These are phyloP conservation scores for Scartelaos histophorus DNA, from an alignment of 2,113 vertebrate species.

Conservation along the genomic window DNA sequence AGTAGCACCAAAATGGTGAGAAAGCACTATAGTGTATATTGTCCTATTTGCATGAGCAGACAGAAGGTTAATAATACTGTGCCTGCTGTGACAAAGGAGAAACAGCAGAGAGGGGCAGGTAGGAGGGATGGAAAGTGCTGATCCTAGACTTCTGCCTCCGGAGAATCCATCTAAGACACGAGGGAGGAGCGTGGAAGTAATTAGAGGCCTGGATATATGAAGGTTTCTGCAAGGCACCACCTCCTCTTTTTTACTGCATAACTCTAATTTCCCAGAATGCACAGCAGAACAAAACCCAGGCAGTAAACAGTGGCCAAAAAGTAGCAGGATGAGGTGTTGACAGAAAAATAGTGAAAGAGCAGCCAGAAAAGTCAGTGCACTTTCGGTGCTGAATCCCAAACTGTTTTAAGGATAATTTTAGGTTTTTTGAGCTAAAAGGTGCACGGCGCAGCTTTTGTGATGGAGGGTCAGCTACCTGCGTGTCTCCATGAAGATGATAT, in stretches of 20 bases:
- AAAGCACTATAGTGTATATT: slow-evolving; percentile 31
- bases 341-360: not conserved
- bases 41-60: slow-evolving; percentile 72
- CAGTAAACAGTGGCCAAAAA: slow-evolving; percentile 10
- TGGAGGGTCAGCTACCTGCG: too few species aligned
- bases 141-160: slow-evolving; percentile 64
- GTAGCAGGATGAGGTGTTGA: not conserved
- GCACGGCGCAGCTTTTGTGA: too few species aligned
- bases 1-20: slow-evolving; percentile 17
- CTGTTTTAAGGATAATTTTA: too few species aligned
- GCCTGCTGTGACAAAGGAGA: slow-evolving; percentile 67
- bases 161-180: slow-evolving; percentile 64
- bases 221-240: slow-evolving; percentile 44
- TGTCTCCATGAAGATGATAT: too few species aligned
- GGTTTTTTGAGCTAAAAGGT: too few species aligned
- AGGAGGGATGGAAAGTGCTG: slow-evolving; percentile 70
- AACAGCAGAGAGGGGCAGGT: slow-evolving; percentile 49
- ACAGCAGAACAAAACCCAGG: slow-evolving; percentile 17
- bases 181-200: slow-evolving; percentile 64
- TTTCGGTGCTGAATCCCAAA: too few species aligned
- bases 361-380: not conserved
- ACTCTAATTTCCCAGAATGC: slow-evolving; percentile 54
- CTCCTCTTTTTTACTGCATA: slow-evolving; percentile 31
- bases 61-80: slow-evolving; percentile 78
- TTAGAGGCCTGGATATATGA: slow-evolving; percentile 64